Evolutionary conservation across 2,113 vertebrate species (phyloP), one percentile per base, ranked within the genome.

Genomic region (Oenanthe melanoleuca): DNA sequence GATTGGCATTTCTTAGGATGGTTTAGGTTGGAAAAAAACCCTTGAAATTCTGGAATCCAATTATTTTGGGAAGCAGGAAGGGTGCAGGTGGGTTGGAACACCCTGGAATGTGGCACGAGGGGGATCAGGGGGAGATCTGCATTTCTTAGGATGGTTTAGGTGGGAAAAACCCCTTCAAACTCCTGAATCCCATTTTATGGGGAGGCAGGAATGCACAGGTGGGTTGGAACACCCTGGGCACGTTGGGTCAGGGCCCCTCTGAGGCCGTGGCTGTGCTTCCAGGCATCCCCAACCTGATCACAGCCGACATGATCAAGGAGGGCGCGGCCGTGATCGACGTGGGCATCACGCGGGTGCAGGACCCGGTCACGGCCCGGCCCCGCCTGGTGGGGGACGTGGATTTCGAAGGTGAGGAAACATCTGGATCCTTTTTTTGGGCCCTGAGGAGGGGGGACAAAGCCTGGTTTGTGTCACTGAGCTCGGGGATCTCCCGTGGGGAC

Each of bases 231-330:
- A 25, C 14, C 49, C 45, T 47, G 21, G 22, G 9, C 5, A 23
- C 20, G 5, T 25, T 25, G 23, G 34, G 34, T 37, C 42, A 17
- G 42, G 42, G 42, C 16, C 2, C 11, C 64, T 1, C 50, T 12
- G 13, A 75, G 23, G 23, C 47, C 14, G 13, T 49, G 47, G 23
- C 47, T 13, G 22, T 47, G 23, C 24, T 49, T 24, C 42, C 95
- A 99, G 99, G 99, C 34, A 99, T 99, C 88, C 99, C 99, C 50
- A 99, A 99, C 75, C 98, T 99, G 40, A 99, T 99, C 93, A 99
- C 99, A 0, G 99, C 99, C 0, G 99, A 99, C 78, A 99, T 99
- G 99, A 99, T 99, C 89, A 99, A 99, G 92, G 99, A 99, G 53
- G 99, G 99, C 17, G 99, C 99, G 0, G 98, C 98, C 0, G 98